phyloP scores from a whole-genome alignment of 2,797 vertebrate species.

The Rallus crepitans region DNA sequence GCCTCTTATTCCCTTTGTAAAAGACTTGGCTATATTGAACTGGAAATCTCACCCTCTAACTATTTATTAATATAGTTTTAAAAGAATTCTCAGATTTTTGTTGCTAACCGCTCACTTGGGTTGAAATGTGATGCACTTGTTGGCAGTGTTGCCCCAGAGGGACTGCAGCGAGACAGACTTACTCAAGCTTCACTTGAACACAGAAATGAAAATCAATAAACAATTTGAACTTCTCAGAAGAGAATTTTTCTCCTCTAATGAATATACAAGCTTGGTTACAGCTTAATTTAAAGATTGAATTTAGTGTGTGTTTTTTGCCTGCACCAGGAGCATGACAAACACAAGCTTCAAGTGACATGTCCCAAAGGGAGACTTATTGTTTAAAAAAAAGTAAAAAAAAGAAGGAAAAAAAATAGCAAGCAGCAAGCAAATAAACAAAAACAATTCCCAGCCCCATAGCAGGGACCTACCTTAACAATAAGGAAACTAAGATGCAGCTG shows the following conservation, averaged over 20 bases:
- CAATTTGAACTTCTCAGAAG: constrained; percentile 99
- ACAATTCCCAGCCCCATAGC: background rate
- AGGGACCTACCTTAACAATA: constrained; percentile 30
- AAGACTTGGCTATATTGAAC: constrained; percentile 72
- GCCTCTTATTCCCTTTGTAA: constrained; percentile 48
- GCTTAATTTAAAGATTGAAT: constrained; percentile 87
- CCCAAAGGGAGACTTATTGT: constrained; percentile 74
- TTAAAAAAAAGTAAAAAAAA: no score
- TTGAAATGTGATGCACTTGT: constrained; percentile 83
- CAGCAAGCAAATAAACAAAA: background rate
- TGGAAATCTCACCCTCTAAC: constrained; percentile 73
- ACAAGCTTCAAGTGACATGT: constrained; percentile 73
- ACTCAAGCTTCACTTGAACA: constrained; percentile 93
- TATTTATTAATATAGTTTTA: constrained; percentile 83
- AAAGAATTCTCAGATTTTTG: constrained; percentile 78
- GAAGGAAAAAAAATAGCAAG: background rate
- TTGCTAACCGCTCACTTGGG: constrained; percentile 71
- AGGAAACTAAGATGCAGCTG: background rate
- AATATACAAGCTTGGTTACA: constrained; percentile 97
- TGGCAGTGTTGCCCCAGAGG: constrained; percentile 82
- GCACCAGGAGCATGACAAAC: constrained; percentile 81
- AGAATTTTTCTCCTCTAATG: constrained; percentile 96
- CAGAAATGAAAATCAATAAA: constrained; percentile 99
- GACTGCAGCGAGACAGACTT: constrained; percentile 89
- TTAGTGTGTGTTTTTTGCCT: constrained; percentile 81